A percentile compares a stretch with the other conserved stretches of the same genome.
These are phyloP conservation scores for Columba janthina DNA, from an alignment of 2,113 vertebrate species.

Conservation along the genomic window DNA sequence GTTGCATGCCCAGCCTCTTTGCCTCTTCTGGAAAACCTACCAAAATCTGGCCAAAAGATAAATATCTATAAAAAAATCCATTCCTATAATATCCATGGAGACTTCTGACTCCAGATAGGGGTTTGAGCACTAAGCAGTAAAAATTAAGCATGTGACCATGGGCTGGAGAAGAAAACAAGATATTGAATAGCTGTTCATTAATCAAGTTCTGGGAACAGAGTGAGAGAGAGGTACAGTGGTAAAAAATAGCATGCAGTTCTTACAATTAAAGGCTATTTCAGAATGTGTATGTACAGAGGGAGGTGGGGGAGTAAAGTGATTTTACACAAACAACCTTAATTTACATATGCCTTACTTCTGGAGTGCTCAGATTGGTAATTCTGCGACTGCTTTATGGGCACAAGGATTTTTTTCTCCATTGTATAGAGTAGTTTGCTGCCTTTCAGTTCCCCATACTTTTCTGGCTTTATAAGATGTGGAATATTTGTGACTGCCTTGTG, in stretches of 20 bases:
- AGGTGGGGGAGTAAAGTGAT: background rate
- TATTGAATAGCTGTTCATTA: slow-evolving; percentile 26
- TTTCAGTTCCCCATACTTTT: background rate
- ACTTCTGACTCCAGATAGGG: slow-evolving; percentile 1
- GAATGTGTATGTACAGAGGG: background rate
- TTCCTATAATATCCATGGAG: background rate
- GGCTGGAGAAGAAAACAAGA: slow-evolving; percentile 23
- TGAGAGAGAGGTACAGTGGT: background rate
- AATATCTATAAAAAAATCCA: background rate
- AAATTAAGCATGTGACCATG: background rate
- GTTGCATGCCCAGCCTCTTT: background rate
- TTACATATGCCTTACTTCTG: background rate
- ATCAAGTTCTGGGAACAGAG: slow-evolving; percentile 8
- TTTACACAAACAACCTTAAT: background rate
- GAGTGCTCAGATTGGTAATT: background rate
- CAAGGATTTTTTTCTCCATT: background rate
- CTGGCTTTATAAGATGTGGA: slow-evolving; percentile 7
- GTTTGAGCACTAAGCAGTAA: background rate
- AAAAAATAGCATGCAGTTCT: background rate
- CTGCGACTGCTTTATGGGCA: background rate
- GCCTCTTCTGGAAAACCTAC: background rate
- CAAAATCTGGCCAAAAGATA: background rate
- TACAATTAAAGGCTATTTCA: slow-evolving; percentile 11
- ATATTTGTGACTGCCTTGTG: slow-evolving; percentile 44
- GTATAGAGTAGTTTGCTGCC: background rate